phyloP scores from a whole-genome alignment of 2,888 invertebrate genomes.

The Muschampia plurimacula region DNA sequence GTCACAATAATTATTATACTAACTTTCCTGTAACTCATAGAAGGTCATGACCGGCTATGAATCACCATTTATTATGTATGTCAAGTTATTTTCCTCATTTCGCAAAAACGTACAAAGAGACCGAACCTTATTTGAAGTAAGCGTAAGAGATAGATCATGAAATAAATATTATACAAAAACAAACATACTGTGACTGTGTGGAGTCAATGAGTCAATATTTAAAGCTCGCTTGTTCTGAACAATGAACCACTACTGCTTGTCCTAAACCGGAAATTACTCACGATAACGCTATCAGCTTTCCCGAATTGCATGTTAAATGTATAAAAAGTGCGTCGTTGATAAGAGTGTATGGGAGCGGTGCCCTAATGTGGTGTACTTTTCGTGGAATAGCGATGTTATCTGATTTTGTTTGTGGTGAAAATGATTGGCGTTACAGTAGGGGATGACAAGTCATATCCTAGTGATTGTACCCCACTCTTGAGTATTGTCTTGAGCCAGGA shows the following conservation, averaged over 20 bases:
- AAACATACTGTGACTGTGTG: background rate
- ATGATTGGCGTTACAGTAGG: background rate
- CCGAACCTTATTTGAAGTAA: conserved; percentile 11
- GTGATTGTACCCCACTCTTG: too few species aligned
- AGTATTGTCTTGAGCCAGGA: too few species aligned
- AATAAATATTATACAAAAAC: background rate
- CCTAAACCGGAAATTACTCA: conserved; percentile 64
- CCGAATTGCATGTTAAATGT: conserved; percentile 53
- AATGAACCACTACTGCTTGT: conserved; percentile 29
- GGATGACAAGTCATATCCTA: background rate
- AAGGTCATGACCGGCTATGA: conserved; percentile 12
- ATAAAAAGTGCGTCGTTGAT: conserved; percentile 43
- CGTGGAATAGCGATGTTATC: conserved; percentile 13
- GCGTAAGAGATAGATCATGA: background rate
- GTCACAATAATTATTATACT: too few species aligned
- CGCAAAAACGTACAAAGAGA: conserved; percentile 3
- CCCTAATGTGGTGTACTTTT: conserved; percentile 7
- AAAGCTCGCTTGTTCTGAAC: conserved; percentile 25
- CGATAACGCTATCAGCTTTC: conserved; percentile 66
- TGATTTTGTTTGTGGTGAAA: conserved; percentile 2
- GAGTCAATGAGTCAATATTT: conserved; percentile 21
- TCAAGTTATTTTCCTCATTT: conserved; percentile 14
- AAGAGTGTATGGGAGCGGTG: conserved; percentile 31
- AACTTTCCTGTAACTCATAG: background rate
- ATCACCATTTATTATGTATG: background rate